A percentile compares a stretch with the other conserved stretches of the same genome.
Evolutionary conservation across 2,113 vertebrate species (phyloP).

Genomic region (Fregetta grallaria): DNA sequence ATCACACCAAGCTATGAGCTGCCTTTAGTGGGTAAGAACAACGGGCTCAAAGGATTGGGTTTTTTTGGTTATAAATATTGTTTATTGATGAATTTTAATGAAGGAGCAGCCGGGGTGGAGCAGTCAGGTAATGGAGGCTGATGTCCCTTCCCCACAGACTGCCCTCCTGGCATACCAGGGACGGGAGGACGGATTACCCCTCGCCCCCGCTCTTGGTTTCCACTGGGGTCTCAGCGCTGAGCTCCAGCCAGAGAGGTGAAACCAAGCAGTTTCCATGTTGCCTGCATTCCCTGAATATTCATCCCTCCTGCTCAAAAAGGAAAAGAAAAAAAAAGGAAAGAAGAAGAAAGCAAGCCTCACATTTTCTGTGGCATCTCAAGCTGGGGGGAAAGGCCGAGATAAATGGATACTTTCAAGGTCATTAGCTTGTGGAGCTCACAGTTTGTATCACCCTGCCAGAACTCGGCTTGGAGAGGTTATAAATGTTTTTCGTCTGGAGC

Average conservation of each 20-base stretch:
- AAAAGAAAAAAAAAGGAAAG: conserved; percentile 11
- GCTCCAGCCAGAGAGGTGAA: neutral
- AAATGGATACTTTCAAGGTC: conserved; percentile 80
- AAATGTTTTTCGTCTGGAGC: conserved; percentile 72
- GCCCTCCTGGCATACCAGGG: neutral
- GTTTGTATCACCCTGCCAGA: conserved; percentile 67
- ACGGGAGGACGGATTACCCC: neutral
- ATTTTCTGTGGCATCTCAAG: conserved; percentile 69
- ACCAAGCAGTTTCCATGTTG: neutral
- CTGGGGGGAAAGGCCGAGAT: conserved; percentile 72
- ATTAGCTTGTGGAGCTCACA: conserved; percentile 70
- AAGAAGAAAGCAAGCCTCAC: conserved; percentile 55
- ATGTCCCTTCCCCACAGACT: neutral
- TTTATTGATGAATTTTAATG: conserved; percentile 63
- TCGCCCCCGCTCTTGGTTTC: neutral
- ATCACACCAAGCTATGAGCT: neutral
- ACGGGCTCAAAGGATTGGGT: neutral
- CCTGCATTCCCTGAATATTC: conserved; percentile 28
- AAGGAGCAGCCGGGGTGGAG: neutral
- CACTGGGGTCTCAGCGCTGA: neutral
- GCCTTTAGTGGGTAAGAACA: conserved; percentile 20
- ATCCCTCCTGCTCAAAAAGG: conserved; percentile 44
- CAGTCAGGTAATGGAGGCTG: conserved; percentile 6
- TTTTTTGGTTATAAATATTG: conserved; percentile 42
- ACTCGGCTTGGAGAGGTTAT: conserved; percentile 68